Conservation (phyloP, 1,140 invertebrate genomes). For the Drosophila cardini region DNA sequence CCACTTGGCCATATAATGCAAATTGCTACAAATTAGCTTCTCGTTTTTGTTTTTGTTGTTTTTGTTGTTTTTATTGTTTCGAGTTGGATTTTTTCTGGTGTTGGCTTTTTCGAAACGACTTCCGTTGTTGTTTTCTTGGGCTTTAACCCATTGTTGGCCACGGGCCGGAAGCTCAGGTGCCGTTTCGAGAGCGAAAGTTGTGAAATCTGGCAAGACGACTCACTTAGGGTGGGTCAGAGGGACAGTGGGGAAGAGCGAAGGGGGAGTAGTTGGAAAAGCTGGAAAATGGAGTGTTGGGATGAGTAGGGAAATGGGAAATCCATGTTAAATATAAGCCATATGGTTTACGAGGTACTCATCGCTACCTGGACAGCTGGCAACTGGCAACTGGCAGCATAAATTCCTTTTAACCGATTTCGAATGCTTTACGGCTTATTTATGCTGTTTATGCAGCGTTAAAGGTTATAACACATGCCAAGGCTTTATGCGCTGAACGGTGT, state of each 20-base stretch:
- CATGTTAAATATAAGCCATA: slow-evolving; percentile 37
- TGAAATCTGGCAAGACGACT: slow-evolving; percentile 61
- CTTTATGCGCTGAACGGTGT: slow-evolving; percentile 4
- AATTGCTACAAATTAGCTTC: slow-evolving; percentile 77
- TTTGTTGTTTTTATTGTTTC: slow-evolving; percentile 23
- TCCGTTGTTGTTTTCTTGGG: slow-evolving; percentile 48
- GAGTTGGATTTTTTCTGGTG: slow-evolving; percentile 11
- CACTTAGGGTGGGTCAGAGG: not conserved
- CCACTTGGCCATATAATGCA: slow-evolving; percentile 61
- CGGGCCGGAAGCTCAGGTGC: slow-evolving; percentile 57
- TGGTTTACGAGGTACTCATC: slow-evolving; percentile 46
- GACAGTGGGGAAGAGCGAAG: not conserved
- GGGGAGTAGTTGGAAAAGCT: slow-evolving; percentile 6
- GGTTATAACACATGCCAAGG: slow-evolving; percentile 60
- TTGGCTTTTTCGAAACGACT: slow-evolving; percentile 61
- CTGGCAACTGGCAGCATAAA: slow-evolving; percentile 8
- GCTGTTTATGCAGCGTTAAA: slow-evolving; percentile 80
- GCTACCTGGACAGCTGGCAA: slow-evolving; percentile 18
- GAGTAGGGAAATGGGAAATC: slow-evolving; percentile 64
- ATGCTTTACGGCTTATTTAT: slow-evolving; percentile 64
- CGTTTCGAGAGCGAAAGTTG: slow-evolving; percentile 73
- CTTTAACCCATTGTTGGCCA: slow-evolving; percentile 64
- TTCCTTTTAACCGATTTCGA: slow-evolving; percentile 7
- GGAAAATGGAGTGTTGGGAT: slow-evolving; percentile 32
- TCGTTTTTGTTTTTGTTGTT: slow-evolving; percentile 27